Evolutionary conservation across 2,113 vertebrate genomes (phyloP).

Genomic region (Oreochromis niloticus): DNA sequence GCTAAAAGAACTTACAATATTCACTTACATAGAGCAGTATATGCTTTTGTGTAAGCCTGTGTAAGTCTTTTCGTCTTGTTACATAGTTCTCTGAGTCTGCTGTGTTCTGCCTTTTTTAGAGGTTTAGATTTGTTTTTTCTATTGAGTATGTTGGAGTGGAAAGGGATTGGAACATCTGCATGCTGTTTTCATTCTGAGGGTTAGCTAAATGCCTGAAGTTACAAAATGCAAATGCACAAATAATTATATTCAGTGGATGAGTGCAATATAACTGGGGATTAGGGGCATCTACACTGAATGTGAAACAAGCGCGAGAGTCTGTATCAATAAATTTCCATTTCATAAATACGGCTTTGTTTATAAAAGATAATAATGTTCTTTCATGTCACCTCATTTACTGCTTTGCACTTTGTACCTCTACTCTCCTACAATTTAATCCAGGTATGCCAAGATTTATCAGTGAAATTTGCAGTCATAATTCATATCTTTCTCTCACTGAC

Average conservation of each 20-base stretch:
- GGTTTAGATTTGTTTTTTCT: neutral
- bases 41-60: neutral
- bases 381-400: neutral
- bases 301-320: neutral
- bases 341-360: neutral
- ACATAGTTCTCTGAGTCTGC: neutral
- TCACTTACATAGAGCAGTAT: neutral
- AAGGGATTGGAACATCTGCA: neutral
- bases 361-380: neutral
- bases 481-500: conserved; percentile 48
- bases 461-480: neutral
- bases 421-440: neutral
- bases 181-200: neutral
- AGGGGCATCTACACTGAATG: neutral
- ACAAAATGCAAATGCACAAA: conserved; percentile 16
- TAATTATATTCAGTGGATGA: neutral
- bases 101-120: neutral
- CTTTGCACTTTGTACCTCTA: neutral
- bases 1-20: neutral
- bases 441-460: neutral
- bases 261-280: neutral
- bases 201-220: neutral
- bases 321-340: neutral
- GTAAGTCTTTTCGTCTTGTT: neutral
- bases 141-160: neutral